Percentiles rank a stretch among this genome's conserved stretches.
Evolutionary conservation across 2,888 invertebrate species (phyloP).

Genomic region (Euspilapteryx auroguttella): DNA sequence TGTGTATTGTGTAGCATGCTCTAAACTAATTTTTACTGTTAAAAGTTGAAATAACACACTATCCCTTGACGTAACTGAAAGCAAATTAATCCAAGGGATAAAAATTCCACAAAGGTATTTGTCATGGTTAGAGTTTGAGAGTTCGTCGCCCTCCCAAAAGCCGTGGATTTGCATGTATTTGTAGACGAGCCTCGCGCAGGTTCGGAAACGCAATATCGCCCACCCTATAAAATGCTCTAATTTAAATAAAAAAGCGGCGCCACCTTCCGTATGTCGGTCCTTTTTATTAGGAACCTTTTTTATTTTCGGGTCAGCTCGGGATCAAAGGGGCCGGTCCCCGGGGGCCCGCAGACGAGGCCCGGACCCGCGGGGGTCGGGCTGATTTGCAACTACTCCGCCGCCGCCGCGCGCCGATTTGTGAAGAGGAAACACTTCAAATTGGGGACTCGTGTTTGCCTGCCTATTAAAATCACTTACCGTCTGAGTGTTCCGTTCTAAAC

Average conservation of each 20-base stretch:
- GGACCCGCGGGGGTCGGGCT: constrained; percentile 19
- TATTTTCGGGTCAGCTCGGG: constrained; percentile 61
- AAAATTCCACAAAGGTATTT: constrained; percentile 19
- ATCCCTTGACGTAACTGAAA: too few species aligned
- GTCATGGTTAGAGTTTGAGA: constrained; percentile 14
- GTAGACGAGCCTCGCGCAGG: constrained; percentile 39
- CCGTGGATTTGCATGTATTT: constrained; percentile 27
- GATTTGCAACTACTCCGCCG: constrained; percentile 39
- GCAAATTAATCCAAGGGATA: too few species aligned
- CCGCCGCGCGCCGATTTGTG: constrained; percentile 31
- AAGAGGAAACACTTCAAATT: constrained; percentile 54
- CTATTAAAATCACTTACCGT: constrained; percentile 55
- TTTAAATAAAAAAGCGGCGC: constrained; percentile 62
- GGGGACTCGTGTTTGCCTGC: constrained; percentile 41
- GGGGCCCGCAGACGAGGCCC: constrained; percentile 20
- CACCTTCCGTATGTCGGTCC: constrained; percentile 61
- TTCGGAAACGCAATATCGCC: constrained; percentile 57
- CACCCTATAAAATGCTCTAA: constrained; percentile 61
- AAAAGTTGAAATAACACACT: too few species aligned
- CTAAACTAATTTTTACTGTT: too few species aligned
- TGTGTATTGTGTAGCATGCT: too few species aligned
- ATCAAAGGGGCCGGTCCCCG: constrained; percentile 56
- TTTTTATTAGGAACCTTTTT: constrained; percentile 60
- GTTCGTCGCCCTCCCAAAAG: constrained; percentile 26
- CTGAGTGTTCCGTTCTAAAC: constrained; percentile 13